Base-by-base conservation (phyloP, 2,888 invertebrate species). In the Heliconius hortense region DNA sequence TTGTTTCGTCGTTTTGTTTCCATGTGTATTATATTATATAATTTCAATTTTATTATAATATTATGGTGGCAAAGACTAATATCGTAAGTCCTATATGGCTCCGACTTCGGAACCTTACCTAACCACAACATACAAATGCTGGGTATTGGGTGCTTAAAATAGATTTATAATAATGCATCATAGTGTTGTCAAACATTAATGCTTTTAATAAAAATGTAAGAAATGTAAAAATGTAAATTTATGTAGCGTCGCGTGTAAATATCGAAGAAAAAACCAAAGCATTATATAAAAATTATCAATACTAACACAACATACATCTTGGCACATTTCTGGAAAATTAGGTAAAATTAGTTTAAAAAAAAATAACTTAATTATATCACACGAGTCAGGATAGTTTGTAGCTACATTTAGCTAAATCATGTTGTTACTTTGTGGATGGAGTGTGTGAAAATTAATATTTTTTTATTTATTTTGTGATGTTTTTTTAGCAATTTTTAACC, bases 171-270 rank as follows among this genome's bases (percentile, higher is more conserved):
- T 53, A 8, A 8, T 53, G 8, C 10, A 53, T 53, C 2, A 10
- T 53, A 53, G 18, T 7, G 21, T 21, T 21, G 21, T 53, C 1
- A 48, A 18, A 53, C 21, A 10, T 21, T 53, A 53, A 53, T 21
- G 53, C 64, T 66, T 66, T 66, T 66, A 39, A 66, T 39, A 63
- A 28, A 7, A 60, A n/a, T n/a, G n/a, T n/a, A n/a, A n/a, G n/a
- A n/a, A n/a, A n/a, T n/a, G n/a, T n/a, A n/a, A 35, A 35, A 35
- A 0, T 15, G 15, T 18, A 48, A n/a, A 18, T 63, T 7, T 21
- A 1, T 1, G 10, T 21, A 39, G 7, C 15, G 24, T 24, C 35
- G 35, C 59, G 11, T 59, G 59, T n/a, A 59, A 59, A 59, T 59
- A 21, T 59, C 24, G 59, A 11, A 11, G 7, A 10, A n/a, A 43